Evolutionary conservation across 2,888 invertebrate genomes (phyloP), one percentile per base, ranked within the genome.

Genomic region (Operophtera brumata): DNA sequence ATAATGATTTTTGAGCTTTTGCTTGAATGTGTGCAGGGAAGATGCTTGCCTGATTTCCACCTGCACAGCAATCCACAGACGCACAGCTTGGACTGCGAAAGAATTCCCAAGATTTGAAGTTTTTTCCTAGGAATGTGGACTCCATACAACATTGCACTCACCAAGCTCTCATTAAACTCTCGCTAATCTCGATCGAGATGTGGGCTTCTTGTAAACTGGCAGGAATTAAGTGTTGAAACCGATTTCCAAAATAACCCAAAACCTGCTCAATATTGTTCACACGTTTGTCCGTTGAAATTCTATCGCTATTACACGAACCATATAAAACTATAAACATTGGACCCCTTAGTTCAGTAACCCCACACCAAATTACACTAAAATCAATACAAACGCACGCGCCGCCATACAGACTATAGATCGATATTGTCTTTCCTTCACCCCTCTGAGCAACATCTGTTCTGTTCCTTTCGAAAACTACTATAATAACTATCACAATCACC

Each of bases 371-470:
- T 20, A 57, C 57, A 62, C 66, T 63, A 74, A 78, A 80, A 84
- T 82, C 84, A 79, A 79, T 79, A 77, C 53, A 35, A 53, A 64
- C 73, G 80, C 82, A 76, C 77, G 80, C 77, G 78, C 77, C 65
- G 63, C 63, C 73, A 69, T 69, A 34, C 72, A 13, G 26, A 52
- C 42, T 42, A 76, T 71, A 76, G 79, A 83, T 85, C 84, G 82
- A 86, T 85, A 84, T 84, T 85, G 84, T 84, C 82, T 83, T 81
- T 79, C 62, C 32, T 41, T 53, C 47, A 71, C 75, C 78, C 65
- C 80, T 79, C 82, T 77, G 69, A 54, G 57, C 67, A 73, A 80
- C 84, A 85, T 85, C 85, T 85, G 86, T 78, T 82, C 51, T 36
- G 7, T 8, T 47, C 47, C 36, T 41, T 26, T 26, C 26, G 8